Percentiles rank a stretch among this genome's conserved stretches.
phyloP scores from a whole-genome alignment of 2,113 vertebrate genomes.

The Neotoma lepida region DNA sequence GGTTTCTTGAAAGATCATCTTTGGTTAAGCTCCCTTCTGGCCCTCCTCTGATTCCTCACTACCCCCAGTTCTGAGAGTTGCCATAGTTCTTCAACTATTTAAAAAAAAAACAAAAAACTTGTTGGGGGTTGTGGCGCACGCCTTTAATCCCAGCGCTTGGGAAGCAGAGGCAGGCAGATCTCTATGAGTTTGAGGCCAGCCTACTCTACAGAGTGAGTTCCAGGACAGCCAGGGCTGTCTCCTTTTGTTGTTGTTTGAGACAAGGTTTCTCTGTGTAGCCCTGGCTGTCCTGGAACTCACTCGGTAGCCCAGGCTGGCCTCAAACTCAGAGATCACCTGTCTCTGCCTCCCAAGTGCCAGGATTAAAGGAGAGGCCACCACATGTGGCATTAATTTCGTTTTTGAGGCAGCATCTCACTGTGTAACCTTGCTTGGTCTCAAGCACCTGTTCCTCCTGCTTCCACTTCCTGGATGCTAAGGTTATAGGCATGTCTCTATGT shows the following conservation, averaged over 20 bases:
- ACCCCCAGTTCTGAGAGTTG: background rate
- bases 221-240: background rate
- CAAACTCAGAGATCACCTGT: background rate
- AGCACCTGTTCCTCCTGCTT: too few species aligned
- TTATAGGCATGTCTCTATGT: background rate
- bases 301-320: background rate
- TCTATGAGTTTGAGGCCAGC: background rate
- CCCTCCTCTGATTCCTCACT: background rate
- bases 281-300: background rate
- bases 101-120: background rate
- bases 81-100: background rate
- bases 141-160: background rate
- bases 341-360: background rate
- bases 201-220: background rate
- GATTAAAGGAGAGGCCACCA: background rate
- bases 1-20: constrained; percentile 36
- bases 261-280: background rate
- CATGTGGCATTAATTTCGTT: background rate
- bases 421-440: background rate
- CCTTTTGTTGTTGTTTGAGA: background rate
- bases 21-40: background rate
- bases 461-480: background rate
- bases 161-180: background rate
- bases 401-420: background rate
- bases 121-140: background rate